Conservation (phyloP, 2,888 invertebrate species). For the Anthrax anthrax region DNA sequence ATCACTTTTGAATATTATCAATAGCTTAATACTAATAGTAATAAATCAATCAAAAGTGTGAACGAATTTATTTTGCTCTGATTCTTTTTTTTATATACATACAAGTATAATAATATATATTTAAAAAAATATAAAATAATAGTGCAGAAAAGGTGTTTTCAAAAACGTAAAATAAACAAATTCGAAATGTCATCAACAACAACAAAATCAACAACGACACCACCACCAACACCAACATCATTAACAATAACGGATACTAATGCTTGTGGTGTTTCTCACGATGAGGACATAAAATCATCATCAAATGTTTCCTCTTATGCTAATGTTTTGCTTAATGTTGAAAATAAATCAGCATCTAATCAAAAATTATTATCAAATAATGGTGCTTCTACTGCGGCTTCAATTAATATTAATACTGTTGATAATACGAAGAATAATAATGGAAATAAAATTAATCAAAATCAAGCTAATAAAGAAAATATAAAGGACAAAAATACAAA, state of each 20-base stretch:
- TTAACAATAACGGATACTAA: conserved; percentile 8
- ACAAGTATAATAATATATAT: too few species aligned
- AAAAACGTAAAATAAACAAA: not conserved
- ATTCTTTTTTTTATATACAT: too few species aligned
- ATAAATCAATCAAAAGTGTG: too few species aligned
- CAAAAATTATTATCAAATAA: too few species aligned
- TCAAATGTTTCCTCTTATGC: conserved; percentile 48
- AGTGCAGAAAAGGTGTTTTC: too few species aligned
- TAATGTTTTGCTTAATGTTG: conserved; percentile 51
- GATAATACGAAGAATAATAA: too few species aligned
- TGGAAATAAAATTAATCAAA: conserved; percentile 7
- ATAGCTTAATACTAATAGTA: too few species aligned
- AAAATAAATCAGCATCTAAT: conserved; percentile 27
- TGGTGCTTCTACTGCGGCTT: too few species aligned
- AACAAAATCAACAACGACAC: conserved; percentile 1
- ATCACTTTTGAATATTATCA: too few species aligned
- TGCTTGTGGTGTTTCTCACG: not conserved
- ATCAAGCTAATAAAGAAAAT: conserved; percentile 24
- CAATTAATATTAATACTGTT: too few species aligned
- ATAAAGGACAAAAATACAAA: conserved; percentile 2
- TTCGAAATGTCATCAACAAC: not conserved
- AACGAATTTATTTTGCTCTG: too few species aligned
- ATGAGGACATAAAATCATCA: conserved; percentile 23
- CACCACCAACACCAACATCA: conserved; percentile 15
- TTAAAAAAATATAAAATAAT: too few species aligned